Evolutionary conservation across 2,888 invertebrate species (phyloP).

Genomic region (Blastobasis adustella): DNA sequence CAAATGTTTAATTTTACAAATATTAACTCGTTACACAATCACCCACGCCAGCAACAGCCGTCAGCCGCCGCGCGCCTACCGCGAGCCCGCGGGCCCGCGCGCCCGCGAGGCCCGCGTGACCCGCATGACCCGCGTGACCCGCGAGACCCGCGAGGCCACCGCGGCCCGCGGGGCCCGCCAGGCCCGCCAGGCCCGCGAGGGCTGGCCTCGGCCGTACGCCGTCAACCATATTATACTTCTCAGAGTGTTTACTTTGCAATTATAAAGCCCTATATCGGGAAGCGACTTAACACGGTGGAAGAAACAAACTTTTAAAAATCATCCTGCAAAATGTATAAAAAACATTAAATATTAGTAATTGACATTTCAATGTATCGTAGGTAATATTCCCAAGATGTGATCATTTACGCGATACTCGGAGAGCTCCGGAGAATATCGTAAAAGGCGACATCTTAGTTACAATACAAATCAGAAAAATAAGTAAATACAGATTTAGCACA

Average conservation of each 20-base stretch:
- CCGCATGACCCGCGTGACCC: slow-evolving; percentile 16
- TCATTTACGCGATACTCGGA: not conserved
- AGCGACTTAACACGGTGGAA: slow-evolving; percentile 23
- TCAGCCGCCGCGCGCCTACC: slow-evolving; percentile 4
- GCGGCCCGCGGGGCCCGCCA: slow-evolving; percentile 6
- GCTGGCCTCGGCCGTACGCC: not conserved
- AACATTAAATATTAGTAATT: slow-evolving; percentile 42
- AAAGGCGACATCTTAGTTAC: slow-evolving; percentile 24
- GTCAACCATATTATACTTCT: slow-evolving; percentile 70
- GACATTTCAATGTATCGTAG: slow-evolving; percentile 35
- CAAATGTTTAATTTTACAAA: slow-evolving; percentile 71
- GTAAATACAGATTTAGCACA: slow-evolving; percentile 42
- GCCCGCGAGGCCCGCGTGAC: slow-evolving; percentile 19
- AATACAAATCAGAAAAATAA: slow-evolving; percentile 32
- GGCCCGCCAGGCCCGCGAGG: slow-evolving; percentile 14
- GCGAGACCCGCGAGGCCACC: slow-evolving; percentile 13
- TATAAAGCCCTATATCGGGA: slow-evolving; percentile 34
- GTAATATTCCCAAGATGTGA: not conserved
- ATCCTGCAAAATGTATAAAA: slow-evolving; percentile 27
- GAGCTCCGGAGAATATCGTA: not conserved
- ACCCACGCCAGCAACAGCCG: slow-evolving; percentile 59
- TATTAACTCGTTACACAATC: slow-evolving; percentile 57
- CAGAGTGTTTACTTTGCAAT: slow-evolving; percentile 28
- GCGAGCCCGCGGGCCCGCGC: slow-evolving; percentile 15
- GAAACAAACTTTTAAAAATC: slow-evolving; percentile 19